Conservation (phyloP, 1,140 invertebrate genomes). For the Drosophila micromelanica region DNA sequence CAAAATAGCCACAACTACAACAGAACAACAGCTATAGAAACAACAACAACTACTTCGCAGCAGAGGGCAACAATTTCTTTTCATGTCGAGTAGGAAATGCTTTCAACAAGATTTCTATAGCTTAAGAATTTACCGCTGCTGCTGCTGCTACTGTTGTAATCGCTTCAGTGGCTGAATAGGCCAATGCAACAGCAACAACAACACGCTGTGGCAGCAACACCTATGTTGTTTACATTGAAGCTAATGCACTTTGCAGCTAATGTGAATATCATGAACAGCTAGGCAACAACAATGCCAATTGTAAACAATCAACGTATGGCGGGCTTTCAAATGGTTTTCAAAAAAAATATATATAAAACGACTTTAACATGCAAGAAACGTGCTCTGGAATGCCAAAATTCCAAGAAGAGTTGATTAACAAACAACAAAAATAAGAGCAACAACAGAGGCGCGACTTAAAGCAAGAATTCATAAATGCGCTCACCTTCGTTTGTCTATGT, state of each 20-base stretch:
- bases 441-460: slow-evolving; percentile 41
- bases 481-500: slow-evolving; percentile 66
- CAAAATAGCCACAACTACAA: slow-evolving; percentile 35
- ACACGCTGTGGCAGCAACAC: slow-evolving; percentile 18
- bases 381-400: slow-evolving; percentile 37
- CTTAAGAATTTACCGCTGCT: slow-evolving; percentile 69
- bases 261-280: slow-evolving; percentile 25
- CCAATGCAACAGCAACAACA: slow-evolving; percentile 47
- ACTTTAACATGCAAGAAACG: slow-evolving; percentile 36
- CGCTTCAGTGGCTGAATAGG: slow-evolving; percentile 50
- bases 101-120: slow-evolving; percentile 79
- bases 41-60: slow-evolving; percentile 37
- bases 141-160: slow-evolving; percentile 30
- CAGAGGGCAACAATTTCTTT: slow-evolving; percentile 54
- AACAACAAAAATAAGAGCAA: slow-evolving; percentile 19
- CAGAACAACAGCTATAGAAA: slow-evolving; percentile 7
- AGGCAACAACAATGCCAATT: slow-evolving; percentile 40
- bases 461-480: slow-evolving; percentile 68
- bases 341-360: slow-evolving; percentile 25
- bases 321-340: slow-evolving; percentile 33
- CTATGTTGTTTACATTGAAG: slow-evolving; percentile 44
- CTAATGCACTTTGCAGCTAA: slow-evolving; percentile 49
- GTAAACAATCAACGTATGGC: slow-evolving; percentile 62
- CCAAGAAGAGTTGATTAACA: slow-evolving; percentile 32
- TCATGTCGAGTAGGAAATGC: slow-evolving; percentile 69